These are phyloP conservation scores for Pycnonotus jocosus DNA, from an alignment of 2,113 vertebrate genomes.

Conservation along the genomic window DNA sequence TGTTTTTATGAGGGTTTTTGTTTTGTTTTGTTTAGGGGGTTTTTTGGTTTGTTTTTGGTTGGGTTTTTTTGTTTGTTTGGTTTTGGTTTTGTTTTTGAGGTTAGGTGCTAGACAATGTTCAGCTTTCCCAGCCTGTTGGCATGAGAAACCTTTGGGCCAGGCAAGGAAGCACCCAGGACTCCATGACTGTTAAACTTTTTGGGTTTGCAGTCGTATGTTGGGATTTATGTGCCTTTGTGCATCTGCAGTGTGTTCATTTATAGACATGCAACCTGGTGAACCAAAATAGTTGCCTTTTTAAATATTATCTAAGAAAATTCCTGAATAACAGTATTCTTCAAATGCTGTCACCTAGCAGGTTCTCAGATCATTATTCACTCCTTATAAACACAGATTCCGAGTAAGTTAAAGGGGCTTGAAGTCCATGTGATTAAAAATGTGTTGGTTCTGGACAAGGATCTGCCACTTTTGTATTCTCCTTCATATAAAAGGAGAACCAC, in stretches of 20 bases:
- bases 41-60: too few relatives aligned
- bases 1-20: too few relatives aligned
- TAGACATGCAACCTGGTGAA: background rate
- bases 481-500: background rate
- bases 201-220: background rate
- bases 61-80: too few relatives aligned
- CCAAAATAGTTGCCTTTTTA: background rate
- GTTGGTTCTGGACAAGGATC: background rate
- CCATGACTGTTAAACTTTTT: background rate
- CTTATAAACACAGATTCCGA: background rate
- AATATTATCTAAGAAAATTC: background rate
- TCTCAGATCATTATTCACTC: background rate
- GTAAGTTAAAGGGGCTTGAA: background rate
- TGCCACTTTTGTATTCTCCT: background rate
- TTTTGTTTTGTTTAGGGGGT: too few relatives aligned
- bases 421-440: background rate
- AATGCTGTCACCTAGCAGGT: background rate
- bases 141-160: background rate
- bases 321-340: background rate
- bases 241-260: background rate
- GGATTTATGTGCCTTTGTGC: background rate
- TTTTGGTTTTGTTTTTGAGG: background rate
- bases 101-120: background rate
- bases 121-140: background rate
- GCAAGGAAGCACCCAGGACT: background rate